Conservation (phyloP, 2,113 vertebrate species). For the Pseudorectes ferrugineus region DNA sequence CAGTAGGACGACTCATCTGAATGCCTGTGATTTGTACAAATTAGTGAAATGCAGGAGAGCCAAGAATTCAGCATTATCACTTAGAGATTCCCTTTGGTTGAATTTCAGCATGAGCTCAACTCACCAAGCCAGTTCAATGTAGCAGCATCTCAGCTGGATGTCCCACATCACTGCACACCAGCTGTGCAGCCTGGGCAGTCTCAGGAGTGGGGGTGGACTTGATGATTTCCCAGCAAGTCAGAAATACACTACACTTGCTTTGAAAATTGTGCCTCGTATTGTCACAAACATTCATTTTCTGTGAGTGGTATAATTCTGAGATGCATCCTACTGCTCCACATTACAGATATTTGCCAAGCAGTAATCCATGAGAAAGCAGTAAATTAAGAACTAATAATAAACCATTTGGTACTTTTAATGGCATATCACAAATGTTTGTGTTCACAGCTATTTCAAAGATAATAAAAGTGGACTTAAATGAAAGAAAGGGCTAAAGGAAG, state of each 20-base stretch:
- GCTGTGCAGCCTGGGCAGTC: neutral
- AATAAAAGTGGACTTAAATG: neutral
- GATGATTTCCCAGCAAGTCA: neutral
- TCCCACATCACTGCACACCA: neutral
- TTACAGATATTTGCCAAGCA: neutral
- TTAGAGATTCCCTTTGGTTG: neutral
- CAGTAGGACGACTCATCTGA: neutral
- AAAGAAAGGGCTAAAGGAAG: neutral
- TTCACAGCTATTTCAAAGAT: neutral
- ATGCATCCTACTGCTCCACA: neutral
- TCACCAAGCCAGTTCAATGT: neutral
- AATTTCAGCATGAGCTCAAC: neutral
- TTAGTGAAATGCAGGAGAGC: accelerated
- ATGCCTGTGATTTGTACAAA: neutral
- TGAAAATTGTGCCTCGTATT: neutral
- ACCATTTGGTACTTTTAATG: neutral
- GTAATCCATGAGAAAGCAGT: neutral
- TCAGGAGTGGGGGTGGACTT: neutral
- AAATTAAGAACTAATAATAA: neutral
- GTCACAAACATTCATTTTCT: neutral
- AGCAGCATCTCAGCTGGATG: neutral
- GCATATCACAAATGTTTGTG: neutral
- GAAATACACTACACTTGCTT: neutral
- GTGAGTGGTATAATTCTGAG: neutral
- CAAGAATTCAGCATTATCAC: neutral